phyloP scores from a whole-genome alignment of 2,888 invertebrate genomes.

The Aproaerema taeniolella region DNA sequence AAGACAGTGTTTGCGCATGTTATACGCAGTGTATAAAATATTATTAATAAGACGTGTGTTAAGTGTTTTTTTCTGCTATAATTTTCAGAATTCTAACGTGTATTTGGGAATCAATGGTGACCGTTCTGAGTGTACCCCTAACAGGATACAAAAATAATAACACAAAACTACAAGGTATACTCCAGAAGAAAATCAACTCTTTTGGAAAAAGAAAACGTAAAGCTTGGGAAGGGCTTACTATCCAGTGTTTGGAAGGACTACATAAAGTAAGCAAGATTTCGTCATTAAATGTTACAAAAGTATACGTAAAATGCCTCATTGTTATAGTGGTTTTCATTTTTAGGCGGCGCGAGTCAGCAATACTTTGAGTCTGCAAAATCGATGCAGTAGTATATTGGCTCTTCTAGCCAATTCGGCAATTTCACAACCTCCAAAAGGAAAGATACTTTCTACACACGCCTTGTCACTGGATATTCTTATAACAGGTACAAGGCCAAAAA shows the following conservation, averaged over 20 bases:
- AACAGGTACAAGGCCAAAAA: slow-evolving; percentile 58
- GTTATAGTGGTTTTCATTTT: too few relatives aligned
- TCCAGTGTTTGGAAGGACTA: slow-evolving; percentile 91
- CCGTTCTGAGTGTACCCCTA: slow-evolving; percentile 88
- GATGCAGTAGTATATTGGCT: slow-evolving; percentile 93
- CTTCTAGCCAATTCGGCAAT: slow-evolving; percentile 93
- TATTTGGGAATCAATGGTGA: slow-evolving; percentile 95
- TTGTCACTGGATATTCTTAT: slow-evolving; percentile 94
- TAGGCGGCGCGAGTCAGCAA: slow-evolving; percentile 94
- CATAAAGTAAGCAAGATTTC: slow-evolving; percentile 89
- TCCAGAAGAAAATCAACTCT: slow-evolving; percentile 75
- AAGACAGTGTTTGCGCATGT: too few relatives aligned
- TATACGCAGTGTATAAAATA: too few relatives aligned
- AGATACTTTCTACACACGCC: slow-evolving; percentile 92
- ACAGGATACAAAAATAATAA: slow-evolving; percentile 68
- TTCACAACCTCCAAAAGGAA: slow-evolving; percentile 84
- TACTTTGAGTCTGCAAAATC: slow-evolving; percentile 89
- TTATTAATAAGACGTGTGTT: too few relatives aligned
- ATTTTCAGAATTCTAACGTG: slow-evolving; percentile 86
- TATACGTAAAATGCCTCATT: neutral
- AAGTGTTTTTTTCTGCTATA: neutral
- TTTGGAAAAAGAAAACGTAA: slow-evolving; percentile 63
- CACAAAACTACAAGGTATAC: slow-evolving; percentile 67
- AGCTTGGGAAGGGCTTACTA: slow-evolving; percentile 85
- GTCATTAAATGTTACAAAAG: too few relatives aligned